Conservation (phyloP, 2,888 invertebrate genomes). For the Sclerodermus sp. region DNA sequence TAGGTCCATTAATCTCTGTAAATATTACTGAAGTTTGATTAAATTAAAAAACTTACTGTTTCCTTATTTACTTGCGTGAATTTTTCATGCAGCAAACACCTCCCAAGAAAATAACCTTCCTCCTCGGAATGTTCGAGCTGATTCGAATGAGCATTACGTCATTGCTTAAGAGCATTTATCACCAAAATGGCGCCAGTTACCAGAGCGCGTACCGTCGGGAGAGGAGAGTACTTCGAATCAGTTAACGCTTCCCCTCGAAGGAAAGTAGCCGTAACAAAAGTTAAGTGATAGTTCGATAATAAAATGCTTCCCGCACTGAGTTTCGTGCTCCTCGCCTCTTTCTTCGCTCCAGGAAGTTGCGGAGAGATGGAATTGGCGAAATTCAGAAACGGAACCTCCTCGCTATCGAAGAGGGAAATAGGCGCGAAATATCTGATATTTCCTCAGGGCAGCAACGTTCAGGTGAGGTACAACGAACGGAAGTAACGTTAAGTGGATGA, state of each 20-base stretch:
- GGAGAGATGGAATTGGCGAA: neutral
- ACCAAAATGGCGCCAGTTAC: no score
- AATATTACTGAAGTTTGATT: no score
- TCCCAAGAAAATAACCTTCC: no score
- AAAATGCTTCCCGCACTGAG: neutral
- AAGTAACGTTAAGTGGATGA: no score
- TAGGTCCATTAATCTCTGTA: no score
- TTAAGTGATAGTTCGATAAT: no score
- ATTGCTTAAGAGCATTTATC: no score
- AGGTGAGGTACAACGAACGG: constrained; percentile 59
- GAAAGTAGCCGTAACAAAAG: neutral
- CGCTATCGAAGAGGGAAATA: constrained; percentile 25
- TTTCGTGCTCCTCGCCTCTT: neutral
- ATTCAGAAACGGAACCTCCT: constrained; percentile 2
- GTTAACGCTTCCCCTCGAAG: constrained; percentile 15
- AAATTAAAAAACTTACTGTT: no score
- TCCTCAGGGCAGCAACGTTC: constrained; percentile 67
- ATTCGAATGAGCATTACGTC: no score
- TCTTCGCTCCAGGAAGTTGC: constrained; percentile 1
- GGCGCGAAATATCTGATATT: constrained; percentile 61
- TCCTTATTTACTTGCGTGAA: no score
- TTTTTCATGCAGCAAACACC: no score
- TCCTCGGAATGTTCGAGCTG: no score
- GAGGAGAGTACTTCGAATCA: constrained; percentile 3
- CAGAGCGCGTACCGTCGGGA: constrained; percentile 16